Evolutionary conservation across 2,113 vertebrate species (phyloP).

Genomic region (Laticauda laticaudata): DNA sequence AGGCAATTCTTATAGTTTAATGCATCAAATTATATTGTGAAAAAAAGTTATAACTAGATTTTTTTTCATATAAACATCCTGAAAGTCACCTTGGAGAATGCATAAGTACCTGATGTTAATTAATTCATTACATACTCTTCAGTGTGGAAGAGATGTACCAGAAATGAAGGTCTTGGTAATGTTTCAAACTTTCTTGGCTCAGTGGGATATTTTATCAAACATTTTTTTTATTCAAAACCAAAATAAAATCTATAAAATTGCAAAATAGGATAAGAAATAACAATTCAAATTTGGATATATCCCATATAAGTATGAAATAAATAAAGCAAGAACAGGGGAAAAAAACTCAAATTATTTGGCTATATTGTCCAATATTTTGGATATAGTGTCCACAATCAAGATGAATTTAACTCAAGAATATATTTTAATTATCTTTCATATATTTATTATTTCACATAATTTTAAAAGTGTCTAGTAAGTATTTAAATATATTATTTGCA

Average conservation of each 20-base stretch:
- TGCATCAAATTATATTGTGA: not conserved
- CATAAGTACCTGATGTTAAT: not conserved
- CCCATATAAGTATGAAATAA: not conserved
- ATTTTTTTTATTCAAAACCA: not conserved
- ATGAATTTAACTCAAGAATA: not conserved
- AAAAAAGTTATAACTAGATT: not conserved
- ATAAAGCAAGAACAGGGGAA: not conserved
- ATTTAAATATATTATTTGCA: not conserved
- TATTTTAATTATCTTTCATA: not conserved
- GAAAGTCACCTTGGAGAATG: not conserved
- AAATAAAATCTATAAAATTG: not conserved
- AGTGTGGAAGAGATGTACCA: not conserved
- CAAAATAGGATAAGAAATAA: not conserved
- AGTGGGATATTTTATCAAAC: not conserved
- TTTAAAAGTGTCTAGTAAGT: not conserved
- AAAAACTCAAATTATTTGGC: not conserved
- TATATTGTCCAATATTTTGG: not conserved
- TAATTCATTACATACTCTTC: not conserved
- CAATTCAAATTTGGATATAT: not conserved
- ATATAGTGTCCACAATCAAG: not conserved
- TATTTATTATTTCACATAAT: not conserved
- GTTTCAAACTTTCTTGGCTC: not conserved
- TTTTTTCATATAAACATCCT: not conserved
- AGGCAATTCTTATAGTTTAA: not conserved
- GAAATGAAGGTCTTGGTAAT: not conserved